Conservation (phyloP, 2,888 invertebrate genomes). For the Tetragonisca angustula region DNA sequence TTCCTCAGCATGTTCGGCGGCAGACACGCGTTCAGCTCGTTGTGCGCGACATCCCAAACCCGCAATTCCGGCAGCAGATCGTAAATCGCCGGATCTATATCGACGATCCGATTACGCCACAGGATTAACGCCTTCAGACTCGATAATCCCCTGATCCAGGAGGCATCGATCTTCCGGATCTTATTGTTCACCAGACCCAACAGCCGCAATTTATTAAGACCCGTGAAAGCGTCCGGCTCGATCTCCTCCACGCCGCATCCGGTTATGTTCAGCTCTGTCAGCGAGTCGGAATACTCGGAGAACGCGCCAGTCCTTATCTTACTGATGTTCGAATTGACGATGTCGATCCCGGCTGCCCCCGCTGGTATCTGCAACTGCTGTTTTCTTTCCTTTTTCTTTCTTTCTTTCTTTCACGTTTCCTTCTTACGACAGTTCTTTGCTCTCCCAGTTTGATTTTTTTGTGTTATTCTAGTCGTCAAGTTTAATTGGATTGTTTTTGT, state of each 20-base stretch:
- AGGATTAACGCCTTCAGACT: slow-evolving; percentile 42
- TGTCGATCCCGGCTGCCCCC: slow-evolving; percentile 26
- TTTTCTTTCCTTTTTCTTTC: not conserved
- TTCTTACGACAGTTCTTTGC: too few species aligned
- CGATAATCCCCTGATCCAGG: slow-evolving; percentile 53
- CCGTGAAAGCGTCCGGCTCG: slow-evolving; percentile 51
- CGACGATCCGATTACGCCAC: slow-evolving; percentile 52
- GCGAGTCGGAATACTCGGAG: slow-evolving; percentile 11
- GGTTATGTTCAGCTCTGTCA: slow-evolving; percentile 57
- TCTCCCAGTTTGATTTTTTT: too few species aligned
- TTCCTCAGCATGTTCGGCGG: slow-evolving; percentile 32
- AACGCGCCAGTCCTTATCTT: slow-evolving; percentile 50
- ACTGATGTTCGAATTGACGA: slow-evolving; percentile 43
- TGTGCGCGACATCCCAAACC: slow-evolving; percentile 52
- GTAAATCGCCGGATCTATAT: slow-evolving; percentile 49
- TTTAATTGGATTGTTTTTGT: too few species aligned
- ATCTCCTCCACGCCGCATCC: slow-evolving; percentile 51
- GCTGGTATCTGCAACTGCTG: slow-evolving; percentile 40
- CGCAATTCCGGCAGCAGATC: slow-evolving; percentile 43
- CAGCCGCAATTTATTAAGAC: slow-evolving; percentile 44
- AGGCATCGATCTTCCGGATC: slow-evolving; percentile 46
- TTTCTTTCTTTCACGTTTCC: too few species aligned
- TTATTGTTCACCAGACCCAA: slow-evolving; percentile 53
- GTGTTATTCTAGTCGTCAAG: too few species aligned
- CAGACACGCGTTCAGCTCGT: slow-evolving; percentile 44